A percentile compares a stretch with the other conserved stretches of the same genome.
These are phyloP conservation scores for Iphiclides podalirius DNA, from an alignment of 2,888 invertebrate species.

Conservation along the genomic window DNA sequence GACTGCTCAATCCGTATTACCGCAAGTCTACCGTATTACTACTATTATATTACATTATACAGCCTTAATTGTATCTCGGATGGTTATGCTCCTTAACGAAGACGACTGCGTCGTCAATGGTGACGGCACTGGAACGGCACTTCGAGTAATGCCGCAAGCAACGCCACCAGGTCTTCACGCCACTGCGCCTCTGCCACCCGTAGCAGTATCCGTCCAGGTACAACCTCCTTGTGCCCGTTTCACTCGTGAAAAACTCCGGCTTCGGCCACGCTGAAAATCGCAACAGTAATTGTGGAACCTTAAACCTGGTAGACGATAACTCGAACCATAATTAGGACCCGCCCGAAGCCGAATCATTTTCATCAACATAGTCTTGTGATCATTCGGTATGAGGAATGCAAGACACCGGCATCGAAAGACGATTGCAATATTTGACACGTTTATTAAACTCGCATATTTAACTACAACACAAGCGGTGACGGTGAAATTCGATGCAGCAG, in stretches of 20 bases:
- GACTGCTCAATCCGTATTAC: too few relatives aligned
- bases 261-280: conserved; percentile 15
- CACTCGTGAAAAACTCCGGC: conserved; percentile 26
- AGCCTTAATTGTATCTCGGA: background rate
- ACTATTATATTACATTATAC: too few relatives aligned
- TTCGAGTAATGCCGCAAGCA: conserved; percentile 38
- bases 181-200: conserved; percentile 37
- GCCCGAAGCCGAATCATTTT: too few relatives aligned
- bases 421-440: conserved; percentile 1
- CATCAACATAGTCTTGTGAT: too few relatives aligned
- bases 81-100: conserved; percentile 34
- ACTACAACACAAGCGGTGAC: conserved; percentile 19
- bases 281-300: background rate
- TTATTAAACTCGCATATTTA: conserved; percentile 19
- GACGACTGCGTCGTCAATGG: conserved; percentile 28
- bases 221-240: conserved; percentile 35
- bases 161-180: conserved; percentile 37
- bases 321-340: too few relatives aligned
- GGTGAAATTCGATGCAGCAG: conserved; percentile 15
- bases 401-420: too few relatives aligned
- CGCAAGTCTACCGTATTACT: too few relatives aligned
- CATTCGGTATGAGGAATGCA: too few relatives aligned
- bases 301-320: too few relatives aligned
- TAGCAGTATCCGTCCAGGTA: conserved; percentile 39
- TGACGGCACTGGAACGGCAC: conserved; percentile 37